Conservation (phyloP, 2,113 vertebrate species). For the Bettongia penicillata region DNA sequence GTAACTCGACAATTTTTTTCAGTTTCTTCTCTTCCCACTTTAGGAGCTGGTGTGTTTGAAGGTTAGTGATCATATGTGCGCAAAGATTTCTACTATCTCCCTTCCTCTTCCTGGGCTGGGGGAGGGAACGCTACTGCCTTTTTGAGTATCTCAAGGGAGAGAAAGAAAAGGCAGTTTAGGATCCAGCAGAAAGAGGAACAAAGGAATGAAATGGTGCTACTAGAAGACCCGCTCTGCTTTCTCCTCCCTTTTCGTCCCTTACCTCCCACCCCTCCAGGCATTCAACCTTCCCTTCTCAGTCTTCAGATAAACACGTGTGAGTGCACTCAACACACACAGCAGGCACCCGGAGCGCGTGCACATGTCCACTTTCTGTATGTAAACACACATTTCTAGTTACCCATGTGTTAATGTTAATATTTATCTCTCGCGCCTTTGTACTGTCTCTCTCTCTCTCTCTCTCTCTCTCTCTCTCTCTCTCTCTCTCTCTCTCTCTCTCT, state of each 20-base stretch:
- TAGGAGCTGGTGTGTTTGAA: background rate
- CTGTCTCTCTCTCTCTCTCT: background rate
- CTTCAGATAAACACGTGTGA: background rate
- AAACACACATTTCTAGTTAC: background rate
- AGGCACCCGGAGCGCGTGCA: background rate
- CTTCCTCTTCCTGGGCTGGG: background rate
- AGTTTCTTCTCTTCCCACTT: background rate
- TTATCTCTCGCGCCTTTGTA: background rate
- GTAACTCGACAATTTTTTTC: background rate
- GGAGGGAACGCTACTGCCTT: background rate
- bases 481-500: background rate
- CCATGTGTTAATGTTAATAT: background rate
- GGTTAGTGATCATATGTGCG: background rate
- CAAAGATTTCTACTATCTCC: background rate
- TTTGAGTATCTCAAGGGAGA: background rate
- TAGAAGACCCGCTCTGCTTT: constrained; percentile 23
- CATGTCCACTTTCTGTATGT: background rate
- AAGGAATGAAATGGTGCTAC: constrained; percentile 20
- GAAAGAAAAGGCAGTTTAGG: background rate
- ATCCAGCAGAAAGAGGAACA: constrained; percentile 16
- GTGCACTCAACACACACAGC: background rate
- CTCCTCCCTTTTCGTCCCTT: constrained; percentile 1
- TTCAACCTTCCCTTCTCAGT: constrained; percentile 49
- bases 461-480: background rate
- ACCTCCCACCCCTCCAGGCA: background rate